These are phyloP conservation scores for Styela clava DNA, from an alignment of 23 tunicate species.

Conservation along the genomic window DNA sequence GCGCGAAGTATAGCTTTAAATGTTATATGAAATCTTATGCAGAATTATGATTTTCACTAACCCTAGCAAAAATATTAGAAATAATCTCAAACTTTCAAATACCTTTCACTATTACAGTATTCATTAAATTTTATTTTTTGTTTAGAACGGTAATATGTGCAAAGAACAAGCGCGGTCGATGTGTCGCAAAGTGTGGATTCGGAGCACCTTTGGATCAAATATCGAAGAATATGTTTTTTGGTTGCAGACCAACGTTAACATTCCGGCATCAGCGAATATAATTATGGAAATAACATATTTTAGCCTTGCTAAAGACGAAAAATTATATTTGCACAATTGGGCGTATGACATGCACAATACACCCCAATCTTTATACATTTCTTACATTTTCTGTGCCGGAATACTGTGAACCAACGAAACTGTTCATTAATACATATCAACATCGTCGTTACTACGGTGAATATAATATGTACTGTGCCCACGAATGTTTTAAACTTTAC, in stretches of 20 bases:
- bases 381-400: not conserved
- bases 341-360: not conserved
- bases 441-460: not conserved
- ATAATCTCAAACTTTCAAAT: too few relatives aligned
- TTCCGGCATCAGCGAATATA: conserved; percentile 13
- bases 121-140: not conserved
- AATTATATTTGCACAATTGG: not conserved
- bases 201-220: conserved; percentile 33
- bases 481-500: too few relatives aligned
- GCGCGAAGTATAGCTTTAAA: too few relatives aligned
- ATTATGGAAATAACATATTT: not conserved
- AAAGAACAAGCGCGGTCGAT: conserved; percentile 1
- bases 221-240: conserved; percentile 19
- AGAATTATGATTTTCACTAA: too few relatives aligned
- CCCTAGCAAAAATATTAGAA: too few relatives aligned
- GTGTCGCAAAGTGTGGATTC: conserved; percentile 30
- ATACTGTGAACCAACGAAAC: not conserved
- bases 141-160: conserved; percentile 16
- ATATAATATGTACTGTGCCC: too few relatives aligned
- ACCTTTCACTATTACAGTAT: too few relatives aligned
- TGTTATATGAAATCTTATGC: too few relatives aligned
- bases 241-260: conserved; percentile 15
- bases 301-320: not conserved
- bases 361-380: not conserved
- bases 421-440: not conserved